Percentiles rank a stretch among this genome's conserved stretches.
phyloP scores from a whole-genome alignment of 2,888 invertebrate genomes.

The Heteropelma amictum region DNA sequence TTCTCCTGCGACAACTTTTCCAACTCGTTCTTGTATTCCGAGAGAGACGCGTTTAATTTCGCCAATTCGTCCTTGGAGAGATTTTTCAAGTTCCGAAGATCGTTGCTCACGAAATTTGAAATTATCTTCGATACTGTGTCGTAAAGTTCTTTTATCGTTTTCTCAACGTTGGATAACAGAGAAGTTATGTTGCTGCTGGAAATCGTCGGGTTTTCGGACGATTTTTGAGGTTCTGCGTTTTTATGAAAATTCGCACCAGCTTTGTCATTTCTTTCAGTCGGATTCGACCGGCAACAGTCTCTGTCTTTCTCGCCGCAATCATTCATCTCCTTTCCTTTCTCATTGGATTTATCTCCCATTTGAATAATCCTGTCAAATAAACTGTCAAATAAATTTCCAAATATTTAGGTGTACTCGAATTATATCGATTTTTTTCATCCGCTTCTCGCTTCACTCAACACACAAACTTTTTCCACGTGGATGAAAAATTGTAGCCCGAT shows the following conservation, averaged over 20 bases:
- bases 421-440: neutral
- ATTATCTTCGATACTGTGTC: conserved; percentile 43
- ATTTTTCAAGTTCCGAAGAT: conserved; percentile 45
- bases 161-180: conserved; percentile 39
- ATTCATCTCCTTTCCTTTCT: conserved; percentile 4
- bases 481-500: too few species aligned
- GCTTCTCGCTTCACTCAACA: conserved; percentile 6
- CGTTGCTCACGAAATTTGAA: conserved; percentile 47
- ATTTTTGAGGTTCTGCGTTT: conserved; percentile 27
- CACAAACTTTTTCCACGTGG: too few species aligned
- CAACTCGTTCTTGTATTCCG: conserved; percentile 46
- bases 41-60: conserved; percentile 41
- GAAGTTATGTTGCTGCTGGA: conserved; percentile 12
- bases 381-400: conserved; percentile 26
- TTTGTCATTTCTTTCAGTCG: neutral
- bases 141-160: conserved; percentile 50
- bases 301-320: neutral
- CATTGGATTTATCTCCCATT: conserved; percentile 30
- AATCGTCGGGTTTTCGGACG: neutral
- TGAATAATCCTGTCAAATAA: neutral
- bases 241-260: conserved; percentile 8
- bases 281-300: neutral
- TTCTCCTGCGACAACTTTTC: conserved; percentile 54
- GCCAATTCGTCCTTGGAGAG: conserved; percentile 54
- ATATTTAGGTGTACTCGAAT: neutral